phyloP scores from a whole-genome alignment of 2,888 invertebrate species.

The Dryadula phaetusa region DNA sequence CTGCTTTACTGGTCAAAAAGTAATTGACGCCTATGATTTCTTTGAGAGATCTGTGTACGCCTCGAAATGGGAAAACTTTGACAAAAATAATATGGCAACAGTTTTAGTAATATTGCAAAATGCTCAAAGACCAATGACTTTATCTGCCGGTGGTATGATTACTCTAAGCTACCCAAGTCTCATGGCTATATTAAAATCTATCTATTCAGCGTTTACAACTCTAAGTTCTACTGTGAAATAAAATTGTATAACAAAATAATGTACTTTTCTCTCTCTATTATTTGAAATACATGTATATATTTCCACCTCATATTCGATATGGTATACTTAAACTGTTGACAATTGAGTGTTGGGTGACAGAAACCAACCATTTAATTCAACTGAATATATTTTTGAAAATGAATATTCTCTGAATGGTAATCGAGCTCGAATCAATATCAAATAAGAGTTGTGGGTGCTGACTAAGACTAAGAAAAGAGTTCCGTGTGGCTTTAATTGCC shows the following conservation, averaged over 20 bases:
- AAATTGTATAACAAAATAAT: not conserved
- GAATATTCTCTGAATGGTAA: too few species aligned
- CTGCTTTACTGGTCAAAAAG: constrained; percentile 37
- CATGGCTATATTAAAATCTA: constrained; percentile 59
- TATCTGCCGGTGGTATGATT: constrained; percentile 66
- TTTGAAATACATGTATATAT: too few species aligned
- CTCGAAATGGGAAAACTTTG: constrained; percentile 69
- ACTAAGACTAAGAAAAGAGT: too few species aligned
- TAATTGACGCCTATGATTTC: constrained; percentile 59
- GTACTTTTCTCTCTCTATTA: too few species aligned
- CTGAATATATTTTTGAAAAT: too few species aligned
- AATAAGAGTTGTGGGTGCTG: too few species aligned
- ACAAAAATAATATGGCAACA: constrained; percentile 59
- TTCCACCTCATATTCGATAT: too few species aligned
- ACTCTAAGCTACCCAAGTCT: constrained; percentile 58
- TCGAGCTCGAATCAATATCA: too few species aligned
- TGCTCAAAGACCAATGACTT: constrained; percentile 60
- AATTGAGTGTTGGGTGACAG: too few species aligned
- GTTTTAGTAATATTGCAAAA: constrained; percentile 61
- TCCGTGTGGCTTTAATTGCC: too few species aligned
- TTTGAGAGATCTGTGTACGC: constrained; percentile 63
- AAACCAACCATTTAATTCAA: too few species aligned
- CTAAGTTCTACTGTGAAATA: constrained; percentile 55
- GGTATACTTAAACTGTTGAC: too few species aligned
- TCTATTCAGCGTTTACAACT: constrained; percentile 67